Evolutionary conservation across 2,797 vertebrate species (phyloP).

Genomic region (Cetoscarus ocellatus): DNA sequence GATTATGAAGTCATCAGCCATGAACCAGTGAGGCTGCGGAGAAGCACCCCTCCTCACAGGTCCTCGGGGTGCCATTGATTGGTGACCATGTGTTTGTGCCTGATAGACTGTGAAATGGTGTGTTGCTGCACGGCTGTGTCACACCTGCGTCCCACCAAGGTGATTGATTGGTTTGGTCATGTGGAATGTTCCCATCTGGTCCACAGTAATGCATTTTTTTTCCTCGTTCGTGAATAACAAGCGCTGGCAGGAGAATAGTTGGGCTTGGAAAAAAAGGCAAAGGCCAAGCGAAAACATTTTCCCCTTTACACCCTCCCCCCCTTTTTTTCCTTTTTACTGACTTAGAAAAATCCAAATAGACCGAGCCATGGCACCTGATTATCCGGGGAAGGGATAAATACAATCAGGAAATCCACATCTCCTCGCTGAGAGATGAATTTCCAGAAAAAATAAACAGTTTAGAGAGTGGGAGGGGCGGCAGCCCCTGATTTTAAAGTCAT

Average conservation of each 20-base stretch:
- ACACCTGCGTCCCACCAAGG: conserved; percentile 99
- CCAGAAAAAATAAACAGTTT: conserved; percentile 47
- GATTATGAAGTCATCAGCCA: conserved; percentile 99
- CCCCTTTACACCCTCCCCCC: conserved; percentile 54
- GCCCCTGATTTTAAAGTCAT: conserved; percentile 45
- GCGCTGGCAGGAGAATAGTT: conserved; percentile 87
- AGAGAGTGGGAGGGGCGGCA: conserved; percentile 31
- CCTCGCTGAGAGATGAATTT: conserved; percentile 46
- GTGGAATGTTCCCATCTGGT: conserved; percentile 99
- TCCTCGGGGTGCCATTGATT: conserved; percentile 99
- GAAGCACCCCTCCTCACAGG: conserved; percentile 88
- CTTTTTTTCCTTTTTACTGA: conserved; percentile 62
- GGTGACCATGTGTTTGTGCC: conserved; percentile 99
- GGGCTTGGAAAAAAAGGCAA: conserved; percentile 80
- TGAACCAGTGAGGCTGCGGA: conserved; percentile 94
- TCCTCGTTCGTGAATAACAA: conserved; percentile 87
- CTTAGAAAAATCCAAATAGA: conserved; percentile 74
- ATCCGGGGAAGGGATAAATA: conserved; percentile 65
- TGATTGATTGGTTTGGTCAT: conserved; percentile 99
- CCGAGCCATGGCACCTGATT: conserved; percentile 69
- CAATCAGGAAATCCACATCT: conserved; percentile 70
- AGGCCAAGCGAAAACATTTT: conserved; percentile 85
- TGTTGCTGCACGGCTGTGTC: conserved; percentile 99
- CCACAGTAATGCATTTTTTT: conserved; percentile 94
- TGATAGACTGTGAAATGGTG: conserved; percentile 99